A percentile compares a stretch with the other conserved stretches of the same genome.
These are phyloP conservation scores for Myotis yumanensis DNA, from an alignment of 2,113 vertebrate genomes.

Conservation along the genomic window DNA sequence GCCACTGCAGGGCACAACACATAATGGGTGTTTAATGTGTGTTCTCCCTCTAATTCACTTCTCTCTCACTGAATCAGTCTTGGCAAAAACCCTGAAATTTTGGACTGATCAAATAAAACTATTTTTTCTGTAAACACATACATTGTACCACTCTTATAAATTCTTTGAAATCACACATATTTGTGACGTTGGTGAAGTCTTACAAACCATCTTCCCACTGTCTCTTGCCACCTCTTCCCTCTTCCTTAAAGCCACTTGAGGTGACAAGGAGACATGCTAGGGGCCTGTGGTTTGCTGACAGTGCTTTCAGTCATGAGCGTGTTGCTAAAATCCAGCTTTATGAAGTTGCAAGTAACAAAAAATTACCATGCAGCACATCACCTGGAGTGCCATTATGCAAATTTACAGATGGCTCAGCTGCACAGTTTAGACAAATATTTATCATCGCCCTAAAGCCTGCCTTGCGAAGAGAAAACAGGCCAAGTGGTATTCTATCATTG, in stretches of 20 bases:
- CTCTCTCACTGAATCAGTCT: neutral
- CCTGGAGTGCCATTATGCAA: constrained; percentile 82
- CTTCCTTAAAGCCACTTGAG: constrained; percentile 25
- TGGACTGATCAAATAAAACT: neutral
- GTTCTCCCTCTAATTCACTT: neutral
- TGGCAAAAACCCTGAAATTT: neutral
- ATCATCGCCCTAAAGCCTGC: constrained; percentile 79
- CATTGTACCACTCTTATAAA: neutral
- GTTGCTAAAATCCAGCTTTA: constrained; percentile 69
- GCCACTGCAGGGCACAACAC: neutral
- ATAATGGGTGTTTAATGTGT: neutral
- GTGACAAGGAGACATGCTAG: neutral
- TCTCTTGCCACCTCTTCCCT: neutral
- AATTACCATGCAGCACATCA: constrained; percentile 77
- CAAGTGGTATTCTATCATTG: constrained; percentile 69
- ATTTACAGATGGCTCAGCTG: constrained; percentile 80
- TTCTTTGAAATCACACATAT: neutral
- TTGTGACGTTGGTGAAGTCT: constrained; percentile 11
- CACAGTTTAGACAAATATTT: constrained; percentile 84
- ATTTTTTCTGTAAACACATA: neutral
- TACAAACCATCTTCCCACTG: neutral
- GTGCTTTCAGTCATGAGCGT: constrained; percentile 44
- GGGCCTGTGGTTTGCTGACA: constrained; percentile 54
- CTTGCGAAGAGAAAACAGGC: constrained; percentile 73
- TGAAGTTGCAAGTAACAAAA: constrained; percentile 67